These are phyloP conservation scores for Eupithecia pulchellata DNA, from an alignment of 2,888 invertebrate species.

Conservation along the genomic window DNA sequence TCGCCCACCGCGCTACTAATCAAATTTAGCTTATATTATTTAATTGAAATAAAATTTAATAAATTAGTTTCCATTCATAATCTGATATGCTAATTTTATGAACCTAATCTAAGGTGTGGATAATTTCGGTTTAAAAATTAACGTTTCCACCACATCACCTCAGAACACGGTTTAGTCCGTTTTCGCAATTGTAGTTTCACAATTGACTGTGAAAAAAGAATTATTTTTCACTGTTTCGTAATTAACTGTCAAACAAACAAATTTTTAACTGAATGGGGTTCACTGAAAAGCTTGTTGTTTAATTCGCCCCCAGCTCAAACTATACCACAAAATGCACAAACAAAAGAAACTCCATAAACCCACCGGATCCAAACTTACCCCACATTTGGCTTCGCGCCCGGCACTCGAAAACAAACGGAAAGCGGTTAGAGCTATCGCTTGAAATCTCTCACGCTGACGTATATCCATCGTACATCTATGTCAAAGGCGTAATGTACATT, in stretches of 20 bases:
- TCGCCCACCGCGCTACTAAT: no score
- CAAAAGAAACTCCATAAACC: slow-evolving; percentile 23
- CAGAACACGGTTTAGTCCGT: no score
- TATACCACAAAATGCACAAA: slow-evolving; percentile 16
- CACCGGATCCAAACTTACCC: slow-evolving; percentile 31
- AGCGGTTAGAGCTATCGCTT: slow-evolving; percentile 36
- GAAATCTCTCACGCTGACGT: slow-evolving; percentile 22
- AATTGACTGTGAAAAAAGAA: no score
- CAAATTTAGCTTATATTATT: no score
- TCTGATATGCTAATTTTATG: no score
- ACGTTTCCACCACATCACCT: background rate
- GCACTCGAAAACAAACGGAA: slow-evolving; percentile 35
- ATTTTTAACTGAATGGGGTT: no score
- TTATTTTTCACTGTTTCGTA: no score
- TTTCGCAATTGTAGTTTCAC: no score
- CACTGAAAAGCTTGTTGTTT: background rate
- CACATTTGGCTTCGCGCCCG: slow-evolving; percentile 38
- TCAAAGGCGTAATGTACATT: slow-evolving; percentile 2
- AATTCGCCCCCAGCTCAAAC: background rate
- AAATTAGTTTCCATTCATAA: no score
- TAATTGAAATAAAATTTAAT: no score
- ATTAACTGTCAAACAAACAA: no score
- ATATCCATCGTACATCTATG: slow-evolving; percentile 13
- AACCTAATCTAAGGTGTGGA: background rate
- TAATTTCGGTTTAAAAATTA: no score